Conservation (phyloP, 2,797 vertebrate species). For the Chelon auratus region DNA sequence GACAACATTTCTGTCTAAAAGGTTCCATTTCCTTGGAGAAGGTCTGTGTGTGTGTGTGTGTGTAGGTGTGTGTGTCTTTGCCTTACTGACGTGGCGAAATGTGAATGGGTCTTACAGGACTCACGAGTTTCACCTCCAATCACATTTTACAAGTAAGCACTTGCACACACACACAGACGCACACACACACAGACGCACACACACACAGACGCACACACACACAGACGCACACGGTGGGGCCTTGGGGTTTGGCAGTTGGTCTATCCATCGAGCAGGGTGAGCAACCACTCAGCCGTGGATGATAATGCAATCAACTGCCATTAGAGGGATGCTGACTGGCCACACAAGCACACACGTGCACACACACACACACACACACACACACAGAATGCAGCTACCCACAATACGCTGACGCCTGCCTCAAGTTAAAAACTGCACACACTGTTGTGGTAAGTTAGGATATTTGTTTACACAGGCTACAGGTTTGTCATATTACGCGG, state of each 20-base stretch:
- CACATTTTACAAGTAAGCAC: constrained; percentile 59
- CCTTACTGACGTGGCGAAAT: constrained; percentile 51
- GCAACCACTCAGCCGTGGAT: constrained; percentile 73
- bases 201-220: not conserved
- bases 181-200: too few relatives aligned
- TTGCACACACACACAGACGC: not conserved
- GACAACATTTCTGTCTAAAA: constrained; percentile 68
- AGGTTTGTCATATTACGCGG: too few relatives aligned
- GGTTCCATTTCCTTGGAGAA: constrained; percentile 52
- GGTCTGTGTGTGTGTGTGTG: not conserved
- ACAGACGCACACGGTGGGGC: constrained; percentile 29
- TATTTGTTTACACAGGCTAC: not conserved
- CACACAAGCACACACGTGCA: constrained; percentile 23
- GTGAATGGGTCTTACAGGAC: constrained; percentile 60
- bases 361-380: constrained; percentile 18
- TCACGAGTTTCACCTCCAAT: constrained; percentile 68
- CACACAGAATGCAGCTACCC: constrained; percentile 29
- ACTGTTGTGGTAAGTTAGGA: not conserved
- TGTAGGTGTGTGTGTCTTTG: constrained; percentile 4
- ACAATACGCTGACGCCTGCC: constrained; percentile 51
- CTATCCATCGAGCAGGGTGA: constrained; percentile 69
- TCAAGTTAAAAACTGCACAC: constrained; percentile 30
- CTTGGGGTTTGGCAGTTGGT: constrained; percentile 70
- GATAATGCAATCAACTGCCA: constrained; percentile 79
- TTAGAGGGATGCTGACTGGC: constrained; percentile 62